Percentiles rank a stretch among this genome's conserved stretches.
Evolutionary conservation across 2,797 vertebrate species (phyloP).

Genomic region (Gouania willdenowi): DNA sequence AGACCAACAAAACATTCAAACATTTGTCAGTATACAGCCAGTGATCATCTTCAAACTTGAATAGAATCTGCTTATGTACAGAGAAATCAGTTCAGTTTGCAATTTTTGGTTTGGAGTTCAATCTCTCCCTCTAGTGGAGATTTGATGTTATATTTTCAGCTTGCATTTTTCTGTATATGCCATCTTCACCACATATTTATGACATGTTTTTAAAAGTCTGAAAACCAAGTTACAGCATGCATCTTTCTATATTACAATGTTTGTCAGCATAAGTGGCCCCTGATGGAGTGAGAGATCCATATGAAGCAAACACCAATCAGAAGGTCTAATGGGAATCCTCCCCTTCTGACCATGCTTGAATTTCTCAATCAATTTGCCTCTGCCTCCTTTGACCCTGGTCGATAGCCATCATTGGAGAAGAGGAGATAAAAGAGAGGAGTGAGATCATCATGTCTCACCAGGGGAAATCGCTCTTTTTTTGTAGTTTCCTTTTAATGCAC

Average conservation of each 20-base stretch:
- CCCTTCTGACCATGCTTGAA: slow-evolving; percentile 51
- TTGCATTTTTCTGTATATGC: no score
- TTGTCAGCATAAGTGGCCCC: slow-evolving; percentile 59
- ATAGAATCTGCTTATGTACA: no score
- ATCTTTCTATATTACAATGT: slow-evolving; percentile 42
- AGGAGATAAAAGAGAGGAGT: slow-evolving; percentile 59
- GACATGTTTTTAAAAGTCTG: no score
- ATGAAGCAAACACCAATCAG: slow-evolving; percentile 45
- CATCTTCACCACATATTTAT: no score
- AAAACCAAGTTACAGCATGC: no score
- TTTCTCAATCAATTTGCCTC: slow-evolving; percentile 67
- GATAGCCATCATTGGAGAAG: slow-evolving; percentile 60
- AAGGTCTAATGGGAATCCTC: slow-evolving; percentile 42
- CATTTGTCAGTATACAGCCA: no score
- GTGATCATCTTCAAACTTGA: no score
- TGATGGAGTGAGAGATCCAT: slow-evolving; percentile 39
- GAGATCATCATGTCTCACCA: slow-evolving; percentile 54
- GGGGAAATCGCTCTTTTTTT: slow-evolving; percentile 24
- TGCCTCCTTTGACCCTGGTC: slow-evolving; percentile 58
- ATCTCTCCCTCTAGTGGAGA: slow-evolving; percentile 61
- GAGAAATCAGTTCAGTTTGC: no score
- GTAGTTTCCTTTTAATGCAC: not conserved
- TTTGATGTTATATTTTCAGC: slow-evolving; percentile 16
- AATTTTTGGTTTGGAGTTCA: no score
- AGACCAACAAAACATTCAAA: no score